Conservation (phyloP, 2,113 vertebrate genomes). For the Vimba vimba region DNA sequence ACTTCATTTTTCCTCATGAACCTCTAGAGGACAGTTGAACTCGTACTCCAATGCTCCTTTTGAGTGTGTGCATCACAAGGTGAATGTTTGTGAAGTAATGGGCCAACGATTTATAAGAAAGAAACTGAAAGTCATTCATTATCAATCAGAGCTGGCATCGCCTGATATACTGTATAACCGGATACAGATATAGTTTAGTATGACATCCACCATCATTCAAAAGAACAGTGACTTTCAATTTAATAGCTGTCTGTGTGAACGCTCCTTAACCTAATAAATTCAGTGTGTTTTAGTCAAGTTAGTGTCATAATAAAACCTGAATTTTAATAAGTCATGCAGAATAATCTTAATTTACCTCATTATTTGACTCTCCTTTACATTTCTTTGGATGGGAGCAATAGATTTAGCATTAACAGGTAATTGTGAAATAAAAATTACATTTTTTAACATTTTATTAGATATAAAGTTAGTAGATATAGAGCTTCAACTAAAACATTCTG, state of each 20-base stretch:
- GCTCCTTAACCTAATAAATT: neutral
- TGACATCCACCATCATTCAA: neutral
- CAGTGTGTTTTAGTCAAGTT: neutral
- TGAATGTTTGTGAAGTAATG: neutral
- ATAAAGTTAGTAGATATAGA: too few relatives aligned
- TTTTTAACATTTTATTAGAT: neutral
- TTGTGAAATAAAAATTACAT: neutral
- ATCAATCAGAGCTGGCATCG: neutral
- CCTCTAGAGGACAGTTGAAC: constrained; percentile 38
- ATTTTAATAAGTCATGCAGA: too few relatives aligned
- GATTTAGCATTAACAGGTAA: neutral
- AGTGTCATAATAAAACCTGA: neutral
- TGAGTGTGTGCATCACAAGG: neutral
- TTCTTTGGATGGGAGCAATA: neutral
- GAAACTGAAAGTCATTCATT: neutral
- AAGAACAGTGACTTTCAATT: neutral
- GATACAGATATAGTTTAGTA: neutral
- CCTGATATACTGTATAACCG: neutral
- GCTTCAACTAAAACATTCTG: too few relatives aligned
- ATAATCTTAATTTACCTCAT: too few relatives aligned
- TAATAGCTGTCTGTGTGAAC: neutral
- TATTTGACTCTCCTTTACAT: too few relatives aligned
- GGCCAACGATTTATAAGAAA: neutral
- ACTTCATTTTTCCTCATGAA: constrained; percentile 74
- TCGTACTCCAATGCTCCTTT: neutral